A percentile compares a stretch with the other conserved stretches of the same genome.
phyloP scores from a whole-genome alignment of 2,113 vertebrate species.

The Glaucidium brasilianum region DNA sequence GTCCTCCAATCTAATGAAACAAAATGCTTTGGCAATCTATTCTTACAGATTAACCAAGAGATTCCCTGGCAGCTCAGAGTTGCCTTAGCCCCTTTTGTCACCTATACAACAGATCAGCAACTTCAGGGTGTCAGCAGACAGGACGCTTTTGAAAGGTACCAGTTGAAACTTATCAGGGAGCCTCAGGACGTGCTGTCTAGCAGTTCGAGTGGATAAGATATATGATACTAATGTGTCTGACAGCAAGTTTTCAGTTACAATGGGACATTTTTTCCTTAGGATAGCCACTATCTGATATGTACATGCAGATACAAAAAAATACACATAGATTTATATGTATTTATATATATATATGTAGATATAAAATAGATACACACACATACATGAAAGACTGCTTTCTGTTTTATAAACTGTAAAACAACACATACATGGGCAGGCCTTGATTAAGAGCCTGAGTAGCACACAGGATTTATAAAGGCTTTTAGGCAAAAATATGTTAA shows the following conservation, averaged over 20 bases:
- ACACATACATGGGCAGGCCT: not conserved
- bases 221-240: not conserved
- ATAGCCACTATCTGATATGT: not conserved
- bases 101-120: not conserved
- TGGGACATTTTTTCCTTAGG: not conserved
- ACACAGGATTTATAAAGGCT: not conserved
- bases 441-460: not conserved
- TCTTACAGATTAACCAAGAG: not conserved
- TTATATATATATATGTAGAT: not conserved
- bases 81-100: not conserved
- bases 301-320: not conserved
- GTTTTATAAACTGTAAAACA: not conserved
- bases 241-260: not conserved
- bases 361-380: not conserved
- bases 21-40: not conserved
- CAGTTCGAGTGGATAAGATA: not conserved
- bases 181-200: not conserved
- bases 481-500: not conserved
- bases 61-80: not conserved
- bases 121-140: not conserved
- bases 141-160: not conserved
- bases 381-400: not conserved
- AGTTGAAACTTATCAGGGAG: not conserved
- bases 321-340: not conserved
- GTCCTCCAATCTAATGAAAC: not conserved